Conservation (phyloP, 2,888 invertebrate species). For the Platerodrilus igneus region DNA sequence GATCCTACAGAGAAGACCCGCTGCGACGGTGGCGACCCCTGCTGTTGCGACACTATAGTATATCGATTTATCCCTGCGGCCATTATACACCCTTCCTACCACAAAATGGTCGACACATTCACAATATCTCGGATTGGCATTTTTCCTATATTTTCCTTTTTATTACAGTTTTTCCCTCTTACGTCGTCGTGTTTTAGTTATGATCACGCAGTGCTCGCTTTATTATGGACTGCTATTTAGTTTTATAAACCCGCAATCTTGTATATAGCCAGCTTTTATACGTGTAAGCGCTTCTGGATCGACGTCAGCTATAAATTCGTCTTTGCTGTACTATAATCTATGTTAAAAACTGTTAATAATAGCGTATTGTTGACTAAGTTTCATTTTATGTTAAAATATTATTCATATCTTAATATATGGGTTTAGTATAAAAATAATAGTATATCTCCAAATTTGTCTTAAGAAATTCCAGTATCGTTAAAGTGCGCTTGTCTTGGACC, state of each 20-base stretch:
- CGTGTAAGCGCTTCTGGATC: too few species aligned
- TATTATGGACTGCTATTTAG: constrained; percentile 12
- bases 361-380: too few species aligned
- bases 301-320: too few species aligned
- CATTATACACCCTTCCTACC: constrained; percentile 28
- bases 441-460: constrained; percentile 16
- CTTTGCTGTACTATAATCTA: too few species aligned
- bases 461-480: constrained; percentile 22
- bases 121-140: constrained; percentile 25
- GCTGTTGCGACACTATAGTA: constrained; percentile 43
- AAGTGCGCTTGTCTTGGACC: constrained; percentile 30
- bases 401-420: constrained; percentile 21
- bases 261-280: too few species aligned
- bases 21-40: constrained; percentile 46
- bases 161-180: constrained; percentile 17
- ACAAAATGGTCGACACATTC: constrained; percentile 31
- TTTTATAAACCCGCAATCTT: constrained; percentile 22
- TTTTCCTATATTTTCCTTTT: constrained; percentile 21
- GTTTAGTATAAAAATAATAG: constrained; percentile 20
- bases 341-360: too few species aligned
- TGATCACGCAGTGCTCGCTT: constrained; percentile 13
- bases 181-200: constrained; percentile 20
- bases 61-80: constrained; percentile 41
- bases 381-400: too few species aligned
- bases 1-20: constrained; percentile 39